Evolutionary conservation across 1,140 invertebrate genomes (phyloP), one percentile per base, ranked within the genome.

Genomic region (Solenopsis fugax): DNA sequence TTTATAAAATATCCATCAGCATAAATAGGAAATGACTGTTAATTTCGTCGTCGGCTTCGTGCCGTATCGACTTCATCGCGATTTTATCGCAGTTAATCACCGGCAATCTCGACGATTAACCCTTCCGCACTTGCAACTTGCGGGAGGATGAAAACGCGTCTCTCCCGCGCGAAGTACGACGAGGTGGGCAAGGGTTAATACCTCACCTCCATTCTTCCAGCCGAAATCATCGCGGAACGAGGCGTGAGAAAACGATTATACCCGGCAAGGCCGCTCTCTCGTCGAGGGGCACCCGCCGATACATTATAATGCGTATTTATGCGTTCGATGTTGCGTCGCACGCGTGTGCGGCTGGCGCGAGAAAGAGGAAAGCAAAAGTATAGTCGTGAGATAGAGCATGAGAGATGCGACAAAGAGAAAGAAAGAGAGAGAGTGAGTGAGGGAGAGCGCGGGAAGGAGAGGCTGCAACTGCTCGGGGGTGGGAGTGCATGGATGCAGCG

Each of bases 241-340:
- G 85, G 50, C 88, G 80, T 80, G 88, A 67, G 89, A 90, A 87
- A 89, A 65, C 71, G 85, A 89, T 89, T 89, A 60, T 52, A 21
- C 69, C 24, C 82, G 88, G 56, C 72, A 65, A 87, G 58, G 52
- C 54, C 75, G 75, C 69, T 60, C 29, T 84, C 69, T 73, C 13
- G 69, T 84, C 80, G 69, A 75, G 64, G 69, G 41, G 80, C 69
- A 58, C 45, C 50, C 80, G 62, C 50, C 58, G 81, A 64, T 89
- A 88, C 76, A 67, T 52, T 37, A 80, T 84, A 90, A 86, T 58
- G 86, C 86, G 80, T 75, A 78, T 90, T 86, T 84, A 89, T 65
- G 60, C 84, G 75, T 88, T 89, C 58, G 12, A 77, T 62, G 62
- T 21, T 18, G 80, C 54, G 67, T 72, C 77, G 77, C 77, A 71